A percentile compares a stretch with the other conserved stretches of the same genome.
Evolutionary conservation across 2,888 invertebrate species (phyloP).

Genomic region (Acrobasis consociella): DNA sequence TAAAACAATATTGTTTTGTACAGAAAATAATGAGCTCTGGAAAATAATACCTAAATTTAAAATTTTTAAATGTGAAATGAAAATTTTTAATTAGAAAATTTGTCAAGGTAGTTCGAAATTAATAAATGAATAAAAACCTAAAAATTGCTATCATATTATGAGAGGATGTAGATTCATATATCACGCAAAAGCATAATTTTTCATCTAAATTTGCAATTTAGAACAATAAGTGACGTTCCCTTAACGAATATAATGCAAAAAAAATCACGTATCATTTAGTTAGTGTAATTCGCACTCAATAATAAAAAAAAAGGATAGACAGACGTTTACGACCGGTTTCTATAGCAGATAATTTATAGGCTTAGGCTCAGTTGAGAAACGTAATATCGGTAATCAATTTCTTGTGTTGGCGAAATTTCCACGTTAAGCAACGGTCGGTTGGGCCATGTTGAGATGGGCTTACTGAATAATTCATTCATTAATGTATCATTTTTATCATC

Average conservation of each 20-base stretch:
- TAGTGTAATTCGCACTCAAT: neutral
- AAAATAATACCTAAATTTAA: too few relatives aligned
- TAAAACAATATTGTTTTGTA: too few relatives aligned
- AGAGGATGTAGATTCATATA: too few relatives aligned
- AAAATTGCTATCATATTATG: too few relatives aligned
- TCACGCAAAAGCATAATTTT: too few relatives aligned
- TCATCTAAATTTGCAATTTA: too few relatives aligned
- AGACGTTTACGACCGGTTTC: neutral
- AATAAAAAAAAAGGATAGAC: neutral
- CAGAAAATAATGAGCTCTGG: too few relatives aligned
- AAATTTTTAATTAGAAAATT: too few relatives aligned
- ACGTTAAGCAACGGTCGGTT: neutral
- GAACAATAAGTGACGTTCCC: neutral
- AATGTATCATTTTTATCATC: too few relatives aligned
- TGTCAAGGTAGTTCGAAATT: too few relatives aligned
- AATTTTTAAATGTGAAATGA: too few relatives aligned
- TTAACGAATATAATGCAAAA: neutral
- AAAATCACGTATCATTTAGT: neutral
- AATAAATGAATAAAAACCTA: too few relatives aligned
- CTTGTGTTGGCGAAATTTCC: conserved; percentile 6
- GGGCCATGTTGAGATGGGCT: neutral
- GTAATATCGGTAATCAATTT: conserved; percentile 2
- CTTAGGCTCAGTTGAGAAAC: neutral
- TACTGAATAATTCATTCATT: neutral
- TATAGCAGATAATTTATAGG: conserved; percentile 4